Percentiles rank a stretch among this genome's conserved stretches.
Conservation (phyloP, 2,888 invertebrate genomes). For the Oligia strigilis region DNA sequence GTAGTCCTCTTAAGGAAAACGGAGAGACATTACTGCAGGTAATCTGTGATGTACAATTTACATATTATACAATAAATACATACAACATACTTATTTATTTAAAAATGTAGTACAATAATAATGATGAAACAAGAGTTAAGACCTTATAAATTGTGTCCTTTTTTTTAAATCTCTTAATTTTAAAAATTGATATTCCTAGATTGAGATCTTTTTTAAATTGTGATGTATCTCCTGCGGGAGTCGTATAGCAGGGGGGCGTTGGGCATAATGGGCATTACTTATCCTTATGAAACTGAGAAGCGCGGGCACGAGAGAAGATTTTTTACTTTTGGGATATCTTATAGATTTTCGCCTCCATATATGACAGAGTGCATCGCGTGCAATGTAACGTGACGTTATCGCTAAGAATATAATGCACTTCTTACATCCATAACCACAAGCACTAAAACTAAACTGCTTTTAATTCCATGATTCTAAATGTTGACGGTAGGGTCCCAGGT, state of each 20-base stretch:
- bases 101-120: neutral
- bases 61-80: neutral
- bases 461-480: constrained; percentile 43
- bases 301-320: neutral
- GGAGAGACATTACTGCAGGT: neutral
- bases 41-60: neutral
- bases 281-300: neutral
- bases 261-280: no score
- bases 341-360: neutral
- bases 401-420: neutral
- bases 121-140: neutral
- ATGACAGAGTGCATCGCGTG: neutral
- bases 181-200: neutral
- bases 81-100: neutral
- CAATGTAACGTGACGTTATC: neutral
- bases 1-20: no score
- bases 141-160: neutral
- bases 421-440: neutral
- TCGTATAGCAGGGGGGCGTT: no score
- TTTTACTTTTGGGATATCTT: neutral
- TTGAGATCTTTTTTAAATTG: neutral
- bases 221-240: neutral
- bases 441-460: constrained; percentile 16
- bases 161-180: neutral
- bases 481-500: constrained; percentile 45